phyloP scores from a whole-genome alignment of 2,113 vertebrate species.

The Odocoileus hemionus region DNA sequence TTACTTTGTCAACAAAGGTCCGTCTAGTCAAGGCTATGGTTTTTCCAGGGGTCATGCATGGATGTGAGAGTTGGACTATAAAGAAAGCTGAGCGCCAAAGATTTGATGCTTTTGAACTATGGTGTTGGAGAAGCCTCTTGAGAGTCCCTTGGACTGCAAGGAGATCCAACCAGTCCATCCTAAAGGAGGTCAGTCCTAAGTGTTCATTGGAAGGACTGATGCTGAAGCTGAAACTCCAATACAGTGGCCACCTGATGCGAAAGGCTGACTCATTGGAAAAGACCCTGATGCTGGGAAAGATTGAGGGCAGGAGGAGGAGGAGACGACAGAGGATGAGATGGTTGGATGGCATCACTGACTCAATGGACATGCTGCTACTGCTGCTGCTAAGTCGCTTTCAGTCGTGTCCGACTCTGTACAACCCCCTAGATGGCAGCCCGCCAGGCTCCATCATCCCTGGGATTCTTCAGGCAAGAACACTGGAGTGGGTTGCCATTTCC shows the following conservation, averaged over 20 bases:
- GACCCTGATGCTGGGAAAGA: neutral
- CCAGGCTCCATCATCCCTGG: too few species aligned
- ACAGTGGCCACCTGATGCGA: neutral
- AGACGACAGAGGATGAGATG: neutral
- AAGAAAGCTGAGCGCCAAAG: neutral
- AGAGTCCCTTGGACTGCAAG: neutral
- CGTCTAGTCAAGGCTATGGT: neutral
- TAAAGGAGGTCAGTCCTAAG: neutral
- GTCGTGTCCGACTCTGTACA: too few species aligned
- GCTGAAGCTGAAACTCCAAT: neutral
- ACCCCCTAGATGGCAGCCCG: too few species aligned
- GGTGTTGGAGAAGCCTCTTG: neutral
- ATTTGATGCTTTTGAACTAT: neutral
- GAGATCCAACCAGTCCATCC: neutral
- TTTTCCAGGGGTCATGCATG: neutral
- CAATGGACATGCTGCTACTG: neutral
- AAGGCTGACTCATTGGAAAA: neutral
- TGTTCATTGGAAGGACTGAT: neutral
- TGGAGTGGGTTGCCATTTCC: too few species aligned
- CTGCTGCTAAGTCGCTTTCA: too few species aligned
- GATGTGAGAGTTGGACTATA: neutral
- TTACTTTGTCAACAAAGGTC: neutral
- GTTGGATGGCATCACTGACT: neutral
- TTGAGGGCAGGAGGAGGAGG: neutral
- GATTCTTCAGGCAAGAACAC: too few species aligned